phyloP scores from a whole-genome alignment of 2,797 vertebrate genomes.

The Triplophysa bombifrons region DNA sequence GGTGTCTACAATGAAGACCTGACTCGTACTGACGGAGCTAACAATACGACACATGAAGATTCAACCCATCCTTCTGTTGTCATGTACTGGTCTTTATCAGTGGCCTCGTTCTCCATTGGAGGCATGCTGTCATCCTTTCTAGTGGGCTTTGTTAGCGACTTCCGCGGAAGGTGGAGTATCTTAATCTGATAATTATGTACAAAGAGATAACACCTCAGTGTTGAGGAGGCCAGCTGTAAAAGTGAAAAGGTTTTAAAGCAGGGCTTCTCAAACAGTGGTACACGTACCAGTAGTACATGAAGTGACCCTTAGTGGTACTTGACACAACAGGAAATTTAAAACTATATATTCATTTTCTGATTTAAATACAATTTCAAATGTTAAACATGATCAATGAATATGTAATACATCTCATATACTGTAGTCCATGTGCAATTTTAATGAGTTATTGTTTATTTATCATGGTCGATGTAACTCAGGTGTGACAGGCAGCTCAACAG shows the following conservation, averaged over 20 bases:
- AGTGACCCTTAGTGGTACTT: too few species aligned
- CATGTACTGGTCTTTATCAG: constrained; percentile 93
- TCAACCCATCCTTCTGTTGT: constrained; percentile 65
- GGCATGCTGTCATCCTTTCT: constrained; percentile 94
- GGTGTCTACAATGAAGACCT: constrained; percentile 64
- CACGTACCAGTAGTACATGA: too few species aligned
- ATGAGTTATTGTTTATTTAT: too few species aligned
- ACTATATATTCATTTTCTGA: too few species aligned
- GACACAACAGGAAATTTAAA: too few species aligned
- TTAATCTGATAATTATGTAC: neutral
- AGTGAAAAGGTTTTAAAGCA: neutral
- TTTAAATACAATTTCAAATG: too few species aligned
- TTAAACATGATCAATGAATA: too few species aligned
- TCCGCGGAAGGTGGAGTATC: constrained; percentile 82
- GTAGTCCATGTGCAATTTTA: too few species aligned
- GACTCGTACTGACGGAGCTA: constrained; percentile 25
- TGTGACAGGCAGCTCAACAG: too few species aligned
- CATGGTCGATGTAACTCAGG: too few species aligned
- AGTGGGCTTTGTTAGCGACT: constrained; percentile 88
- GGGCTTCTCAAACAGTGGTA: too few species aligned
- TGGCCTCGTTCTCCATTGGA: constrained; percentile 88
- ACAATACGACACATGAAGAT: constrained; percentile 51
- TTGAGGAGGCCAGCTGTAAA: neutral
- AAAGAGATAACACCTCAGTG: neutral
- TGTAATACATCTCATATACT: too few species aligned